Conservation (phyloP, 2,888 invertebrate species). For the Deilephila elpenor region DNA sequence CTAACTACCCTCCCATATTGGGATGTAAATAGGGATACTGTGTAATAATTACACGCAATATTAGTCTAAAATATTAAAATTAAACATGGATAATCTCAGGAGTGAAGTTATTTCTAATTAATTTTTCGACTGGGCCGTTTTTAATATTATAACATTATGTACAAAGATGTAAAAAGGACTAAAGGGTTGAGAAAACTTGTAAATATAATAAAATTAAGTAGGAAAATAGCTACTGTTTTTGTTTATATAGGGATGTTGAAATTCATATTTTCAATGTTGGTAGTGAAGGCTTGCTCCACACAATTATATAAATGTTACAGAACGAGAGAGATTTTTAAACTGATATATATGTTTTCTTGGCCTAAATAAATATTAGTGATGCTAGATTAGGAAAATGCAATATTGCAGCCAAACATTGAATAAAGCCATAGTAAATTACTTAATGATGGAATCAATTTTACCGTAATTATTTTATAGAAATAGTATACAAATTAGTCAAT, state of each 20-base stretch:
- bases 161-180: background rate
- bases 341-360: background rate
- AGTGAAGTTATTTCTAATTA: no score
- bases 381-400: background rate
- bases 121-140: no score
- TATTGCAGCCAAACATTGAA: background rate
- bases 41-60: slow-evolving; percentile 14
- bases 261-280: background rate
- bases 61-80: background rate
- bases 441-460: no score
- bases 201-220: background rate
- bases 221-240: background rate
- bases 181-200: slow-evolving; percentile 3
- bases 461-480: no score
- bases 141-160: background rate
- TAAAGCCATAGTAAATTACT: no score
- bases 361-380: background rate
- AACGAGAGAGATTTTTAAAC: background rate
- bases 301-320: background rate
- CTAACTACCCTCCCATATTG: slow-evolving; percentile 40
- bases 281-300: background rate
- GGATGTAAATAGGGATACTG: background rate
- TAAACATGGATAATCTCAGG: background rate
- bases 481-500: no score
- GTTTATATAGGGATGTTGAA: background rate